phyloP scores from a whole-genome alignment of 2,888 invertebrate species.

The Cylindroiulus punctatus region DNA sequence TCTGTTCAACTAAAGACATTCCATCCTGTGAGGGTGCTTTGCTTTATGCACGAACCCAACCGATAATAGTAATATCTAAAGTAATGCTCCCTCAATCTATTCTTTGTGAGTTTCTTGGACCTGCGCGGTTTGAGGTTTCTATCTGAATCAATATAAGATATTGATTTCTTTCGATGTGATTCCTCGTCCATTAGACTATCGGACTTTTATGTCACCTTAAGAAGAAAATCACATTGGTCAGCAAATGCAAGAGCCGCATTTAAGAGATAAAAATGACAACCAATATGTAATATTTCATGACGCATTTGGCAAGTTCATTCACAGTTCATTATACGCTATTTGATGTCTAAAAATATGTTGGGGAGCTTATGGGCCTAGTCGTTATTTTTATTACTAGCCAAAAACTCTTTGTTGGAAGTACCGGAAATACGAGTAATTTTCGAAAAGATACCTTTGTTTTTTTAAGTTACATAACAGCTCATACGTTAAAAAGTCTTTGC shows the following conservation, averaged over 20 bases:
- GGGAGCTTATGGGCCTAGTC: not conserved
- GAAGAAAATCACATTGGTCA: constrained; percentile 43
- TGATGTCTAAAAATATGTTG: not conserved
- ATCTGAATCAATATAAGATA: not conserved
- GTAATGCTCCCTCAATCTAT: not conserved
- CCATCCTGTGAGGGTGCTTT: not conserved
- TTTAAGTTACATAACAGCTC: too few relatives aligned
- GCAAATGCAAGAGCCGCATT: constrained; percentile 27
- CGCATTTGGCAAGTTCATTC: constrained; percentile 23
- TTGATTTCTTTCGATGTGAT: constrained; percentile 37
- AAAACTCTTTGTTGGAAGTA: not conserved
- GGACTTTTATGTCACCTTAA: constrained; percentile 37
- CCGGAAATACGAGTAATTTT: too few relatives aligned
- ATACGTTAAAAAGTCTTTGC: too few relatives aligned
- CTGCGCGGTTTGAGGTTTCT: not conserved
- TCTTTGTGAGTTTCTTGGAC: not conserved
- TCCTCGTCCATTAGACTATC: constrained; percentile 44
- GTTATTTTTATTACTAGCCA: not conserved
- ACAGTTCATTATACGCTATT: not conserved
- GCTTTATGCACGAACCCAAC: not conserved
- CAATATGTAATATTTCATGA: not conserved
- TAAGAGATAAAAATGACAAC: constrained; percentile 41
- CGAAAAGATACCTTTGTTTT: too few relatives aligned
- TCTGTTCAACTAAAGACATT: constrained; percentile 4
- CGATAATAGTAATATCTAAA: not conserved